Percentiles rank a stretch among this genome's conserved stretches.
Evolutionary conservation across 2,888 invertebrate genomes (phyloP).

Genomic region (Cheilosia vulpina): DNA sequence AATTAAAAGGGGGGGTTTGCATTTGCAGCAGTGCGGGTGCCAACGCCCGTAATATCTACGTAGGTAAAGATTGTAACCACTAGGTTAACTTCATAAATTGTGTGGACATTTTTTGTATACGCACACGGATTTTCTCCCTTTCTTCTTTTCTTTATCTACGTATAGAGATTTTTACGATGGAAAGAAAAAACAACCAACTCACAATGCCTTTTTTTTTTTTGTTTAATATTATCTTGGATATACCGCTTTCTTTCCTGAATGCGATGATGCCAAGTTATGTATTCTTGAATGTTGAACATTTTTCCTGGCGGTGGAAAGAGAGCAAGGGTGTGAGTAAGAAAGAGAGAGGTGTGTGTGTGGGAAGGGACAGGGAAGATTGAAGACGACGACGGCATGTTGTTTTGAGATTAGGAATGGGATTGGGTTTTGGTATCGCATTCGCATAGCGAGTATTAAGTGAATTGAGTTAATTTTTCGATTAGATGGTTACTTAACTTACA

Average conservation of each 20-base stretch:
- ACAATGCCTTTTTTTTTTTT: slow-evolving; percentile 10
- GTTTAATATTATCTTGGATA: slow-evolving; percentile 29
- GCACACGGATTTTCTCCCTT: slow-evolving; percentile 34
- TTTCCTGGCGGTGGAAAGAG: slow-evolving; percentile 2
- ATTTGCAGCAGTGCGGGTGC: slow-evolving; percentile 12
- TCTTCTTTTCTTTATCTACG: slow-evolving; percentile 4
- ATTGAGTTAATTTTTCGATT: no score
- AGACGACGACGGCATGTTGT: slow-evolving; percentile 18
- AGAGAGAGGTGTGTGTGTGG: background rate
- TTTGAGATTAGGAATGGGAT: slow-evolving; percentile 31
- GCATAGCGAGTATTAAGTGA: no score
- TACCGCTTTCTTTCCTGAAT: slow-evolving; percentile 58
- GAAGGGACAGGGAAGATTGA: slow-evolving; percentile 16
- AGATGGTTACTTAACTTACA: no score
- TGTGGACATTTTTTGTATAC: slow-evolving; percentile 32
- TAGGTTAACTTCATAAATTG: slow-evolving; percentile 39
- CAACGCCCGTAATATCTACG: slow-evolving; percentile 59
- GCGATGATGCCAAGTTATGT: slow-evolving; percentile 68
- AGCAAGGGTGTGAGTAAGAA: slow-evolving; percentile 2
- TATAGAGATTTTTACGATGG: slow-evolving; percentile 15
- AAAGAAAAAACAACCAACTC: slow-evolving; percentile 3
- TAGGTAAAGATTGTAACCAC: background rate
- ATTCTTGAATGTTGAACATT: slow-evolving; percentile 30
- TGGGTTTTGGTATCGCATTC: background rate
- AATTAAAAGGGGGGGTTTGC: background rate